Evolutionary conservation across 2,113 vertebrate species (phyloP).

Genomic region (Lasiurus borealis): DNA sequence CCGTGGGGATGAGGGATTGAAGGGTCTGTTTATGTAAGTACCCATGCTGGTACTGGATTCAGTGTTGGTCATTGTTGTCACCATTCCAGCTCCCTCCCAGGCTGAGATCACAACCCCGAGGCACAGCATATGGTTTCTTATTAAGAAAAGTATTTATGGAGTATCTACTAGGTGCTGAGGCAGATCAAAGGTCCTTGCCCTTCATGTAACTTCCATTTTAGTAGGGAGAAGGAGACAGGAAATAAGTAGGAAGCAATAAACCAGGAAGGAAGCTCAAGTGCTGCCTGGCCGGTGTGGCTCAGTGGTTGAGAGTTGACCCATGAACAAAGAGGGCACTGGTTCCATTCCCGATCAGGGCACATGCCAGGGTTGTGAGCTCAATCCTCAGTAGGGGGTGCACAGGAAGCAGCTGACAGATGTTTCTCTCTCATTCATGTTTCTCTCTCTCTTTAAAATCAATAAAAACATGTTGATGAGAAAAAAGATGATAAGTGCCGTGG

Average conservation of each 20-base stretch:
- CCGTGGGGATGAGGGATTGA: rapidly evolving
- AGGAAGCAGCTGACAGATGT: too few species aligned
- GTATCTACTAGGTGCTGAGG: background rate
- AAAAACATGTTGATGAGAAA: too few species aligned
- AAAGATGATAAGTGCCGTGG: background rate
- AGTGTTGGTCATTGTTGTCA: background rate
- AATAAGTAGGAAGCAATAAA: conserved; percentile 48
- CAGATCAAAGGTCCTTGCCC: background rate
- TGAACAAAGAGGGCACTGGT: too few species aligned
- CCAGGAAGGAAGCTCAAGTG: background rate
- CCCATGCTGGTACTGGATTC: background rate
- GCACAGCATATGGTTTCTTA: background rate
- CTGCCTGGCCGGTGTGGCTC: too few species aligned
- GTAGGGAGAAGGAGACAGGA: conserved; percentile 25
- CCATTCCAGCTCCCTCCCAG: background rate
- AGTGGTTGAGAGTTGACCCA: too few species aligned
- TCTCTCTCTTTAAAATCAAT: too few species aligned
- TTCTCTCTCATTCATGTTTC: too few species aligned
- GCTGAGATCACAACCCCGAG: background rate
- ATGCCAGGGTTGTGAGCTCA: too few species aligned
- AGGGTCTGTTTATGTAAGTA: rapidly evolving
- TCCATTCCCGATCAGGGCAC: too few species aligned
- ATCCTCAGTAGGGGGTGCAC: too few species aligned
- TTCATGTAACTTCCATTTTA: conserved; percentile 52
- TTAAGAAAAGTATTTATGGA: background rate